Evolutionary conservation across 2,888 invertebrate species (phyloP).

Genomic region (Ptilodon capucinus): DNA sequence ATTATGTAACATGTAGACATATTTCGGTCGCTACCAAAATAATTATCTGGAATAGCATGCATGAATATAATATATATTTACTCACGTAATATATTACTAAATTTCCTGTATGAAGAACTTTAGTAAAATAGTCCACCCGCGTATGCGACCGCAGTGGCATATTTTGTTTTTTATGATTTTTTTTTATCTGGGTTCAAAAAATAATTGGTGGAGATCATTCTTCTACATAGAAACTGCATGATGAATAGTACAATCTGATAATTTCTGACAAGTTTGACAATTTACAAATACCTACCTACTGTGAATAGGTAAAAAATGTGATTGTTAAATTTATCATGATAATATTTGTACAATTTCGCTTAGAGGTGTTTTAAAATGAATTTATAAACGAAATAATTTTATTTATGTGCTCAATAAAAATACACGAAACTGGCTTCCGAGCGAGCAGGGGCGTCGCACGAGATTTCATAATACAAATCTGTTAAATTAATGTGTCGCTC

Average conservation of each 20-base stretch:
- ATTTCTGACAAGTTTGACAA: no score
- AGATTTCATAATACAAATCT: conserved; percentile 51
- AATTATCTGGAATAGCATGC: conserved; percentile 44
- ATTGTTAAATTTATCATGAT: conserved; percentile 12
- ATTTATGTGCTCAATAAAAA: conserved; percentile 23
- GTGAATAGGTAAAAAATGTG: neutral
- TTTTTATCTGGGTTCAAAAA: no score
- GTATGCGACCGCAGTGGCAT: conserved; percentile 1
- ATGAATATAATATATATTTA: no score
- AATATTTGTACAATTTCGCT: conserved; percentile 13
- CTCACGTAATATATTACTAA: conserved; percentile 48
- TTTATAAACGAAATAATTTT: conserved; percentile 17
- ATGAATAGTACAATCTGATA: no score
- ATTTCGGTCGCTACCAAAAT: conserved; percentile 64
- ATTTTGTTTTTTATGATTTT: neutral
- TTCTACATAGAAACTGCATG: no score
- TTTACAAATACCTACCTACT: neutral
- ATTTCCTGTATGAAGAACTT: conserved; percentile 12
- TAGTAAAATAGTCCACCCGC: no score
- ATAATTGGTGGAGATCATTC: no score
- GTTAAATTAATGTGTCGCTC: conserved; percentile 50
- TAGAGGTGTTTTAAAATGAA: conserved; percentile 3
- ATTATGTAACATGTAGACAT: conserved; percentile 53
- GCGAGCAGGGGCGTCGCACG: conserved; percentile 29
- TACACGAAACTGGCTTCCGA: conserved; percentile 17